Evolutionary conservation across 2,888 invertebrate species (phyloP).

Genomic region (Phlogophora meticulosa): DNA sequence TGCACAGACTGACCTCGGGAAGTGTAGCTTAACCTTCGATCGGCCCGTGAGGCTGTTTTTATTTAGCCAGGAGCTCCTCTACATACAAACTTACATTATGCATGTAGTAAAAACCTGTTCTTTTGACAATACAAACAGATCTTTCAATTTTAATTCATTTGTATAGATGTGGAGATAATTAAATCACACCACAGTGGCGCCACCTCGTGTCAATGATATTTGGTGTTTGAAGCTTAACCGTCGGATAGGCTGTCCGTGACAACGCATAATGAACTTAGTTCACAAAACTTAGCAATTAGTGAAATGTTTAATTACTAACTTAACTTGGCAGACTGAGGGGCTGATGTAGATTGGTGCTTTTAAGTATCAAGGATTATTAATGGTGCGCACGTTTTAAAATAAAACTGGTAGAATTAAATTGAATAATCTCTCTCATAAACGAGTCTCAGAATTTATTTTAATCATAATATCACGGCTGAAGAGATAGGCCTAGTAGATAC

Average conservation of each 20-base stretch:
- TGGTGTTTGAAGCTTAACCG: constrained; percentile 1
- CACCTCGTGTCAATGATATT: constrained; percentile 9
- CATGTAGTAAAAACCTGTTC: too few relatives aligned
- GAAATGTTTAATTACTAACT: constrained; percentile 50
- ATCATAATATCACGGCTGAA: too few relatives aligned
- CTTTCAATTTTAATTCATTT: too few relatives aligned
- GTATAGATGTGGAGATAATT: too few relatives aligned
- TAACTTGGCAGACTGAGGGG: constrained; percentile 17
- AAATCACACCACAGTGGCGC: constrained; percentile 7
- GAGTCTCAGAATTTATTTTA: too few relatives aligned
- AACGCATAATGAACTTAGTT: constrained; percentile 50
- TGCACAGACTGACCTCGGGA: too few relatives aligned
- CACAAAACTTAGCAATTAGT: constrained; percentile 53
- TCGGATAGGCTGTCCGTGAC: constrained; percentile 37
- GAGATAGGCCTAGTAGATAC: too few relatives aligned
- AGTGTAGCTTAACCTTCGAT: too few relatives aligned
- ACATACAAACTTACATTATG: too few relatives aligned
- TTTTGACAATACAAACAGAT: background rate
- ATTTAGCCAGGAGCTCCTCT: too few relatives aligned
- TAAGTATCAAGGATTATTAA: constrained; percentile 35
- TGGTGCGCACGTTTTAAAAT: constrained; percentile 20
- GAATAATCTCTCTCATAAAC: too few relatives aligned
- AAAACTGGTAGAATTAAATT: background rate
- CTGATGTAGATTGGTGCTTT: constrained; percentile 16
- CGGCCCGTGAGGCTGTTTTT: too few relatives aligned